A percentile compares a stretch with the other conserved stretches of the same genome.
These are phyloP conservation scores for Dipodomys spectabilis DNA, from an alignment of 2,113 vertebrate species.

Conservation along the genomic window DNA sequence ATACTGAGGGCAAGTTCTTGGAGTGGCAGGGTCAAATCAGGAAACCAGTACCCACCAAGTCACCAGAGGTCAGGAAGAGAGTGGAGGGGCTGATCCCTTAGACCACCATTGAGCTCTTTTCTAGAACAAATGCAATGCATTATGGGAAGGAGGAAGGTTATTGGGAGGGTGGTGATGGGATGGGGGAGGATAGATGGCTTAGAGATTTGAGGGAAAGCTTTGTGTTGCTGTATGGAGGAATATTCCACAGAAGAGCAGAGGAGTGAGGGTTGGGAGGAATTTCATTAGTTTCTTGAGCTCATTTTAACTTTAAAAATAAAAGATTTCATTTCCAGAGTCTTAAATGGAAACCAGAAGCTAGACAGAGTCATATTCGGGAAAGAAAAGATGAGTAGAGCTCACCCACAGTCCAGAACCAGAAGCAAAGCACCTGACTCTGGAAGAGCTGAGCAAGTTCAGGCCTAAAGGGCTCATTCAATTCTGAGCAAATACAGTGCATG, in stretches of 20 bases:
- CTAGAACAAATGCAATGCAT: neutral
- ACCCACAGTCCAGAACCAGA: neutral
- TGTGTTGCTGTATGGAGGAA: neutral
- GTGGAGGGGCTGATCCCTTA: neutral
- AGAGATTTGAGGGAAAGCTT: neutral
- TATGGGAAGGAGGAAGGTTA: neutral
- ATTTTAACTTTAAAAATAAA: slow-evolving; percentile 59
- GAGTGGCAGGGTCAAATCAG: neutral
- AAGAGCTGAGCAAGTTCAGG: neutral
- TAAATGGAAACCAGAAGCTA: neutral
- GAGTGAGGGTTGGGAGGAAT: slow-evolving; percentile 20
- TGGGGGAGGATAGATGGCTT: neutral
- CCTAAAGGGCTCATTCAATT: neutral
- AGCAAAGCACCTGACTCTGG: neutral
- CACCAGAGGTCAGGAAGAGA: neutral
- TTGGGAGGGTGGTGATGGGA: neutral
- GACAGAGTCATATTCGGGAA: neutral
- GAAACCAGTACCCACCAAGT: neutral
- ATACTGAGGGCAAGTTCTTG: neutral
- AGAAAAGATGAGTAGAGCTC: neutral
- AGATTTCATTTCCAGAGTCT: slow-evolving; percentile 37
- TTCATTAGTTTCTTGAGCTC: slow-evolving; percentile 56
- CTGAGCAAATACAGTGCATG: neutral
- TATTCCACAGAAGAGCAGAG: neutral
- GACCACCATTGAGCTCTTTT: neutral